Evolutionary conservation across 35 echinoderm and acorn worm species (phyloP).

Genomic region (Ophioderma brevispina): DNA sequence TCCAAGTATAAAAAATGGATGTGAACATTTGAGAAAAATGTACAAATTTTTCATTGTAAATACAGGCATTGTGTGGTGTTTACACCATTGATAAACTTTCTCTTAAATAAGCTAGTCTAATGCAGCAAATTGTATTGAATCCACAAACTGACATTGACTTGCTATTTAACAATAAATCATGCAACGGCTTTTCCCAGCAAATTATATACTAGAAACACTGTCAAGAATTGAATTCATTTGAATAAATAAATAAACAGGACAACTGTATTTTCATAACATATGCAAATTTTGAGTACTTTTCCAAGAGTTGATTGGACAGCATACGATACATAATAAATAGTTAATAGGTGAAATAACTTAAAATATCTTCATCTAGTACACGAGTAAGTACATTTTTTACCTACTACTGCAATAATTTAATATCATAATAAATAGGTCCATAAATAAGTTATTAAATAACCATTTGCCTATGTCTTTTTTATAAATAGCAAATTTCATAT

Average conservation of each 20-base stretch:
- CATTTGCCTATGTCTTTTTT: background rate
- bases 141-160: too few species aligned
- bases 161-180: background rate
- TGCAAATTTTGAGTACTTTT: background rate
- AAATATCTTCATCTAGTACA: background rate
- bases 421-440: conserved; percentile 4
- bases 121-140: background rate
- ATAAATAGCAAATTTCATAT: background rate
- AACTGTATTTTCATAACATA: background rate
- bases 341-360: background rate
- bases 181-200: background rate
- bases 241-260: background rate
- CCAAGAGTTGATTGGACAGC: conserved; percentile 7
- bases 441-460: conserved; percentile 11
- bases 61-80: background rate
- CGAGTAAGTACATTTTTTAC: background rate
- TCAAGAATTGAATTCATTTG: background rate
- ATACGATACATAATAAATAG: background rate
- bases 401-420: conserved; percentile 2
- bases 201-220: background rate
- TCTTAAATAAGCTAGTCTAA: background rate
- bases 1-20: background rate
- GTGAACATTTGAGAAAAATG: conserved; percentile 14
- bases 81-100: background rate
- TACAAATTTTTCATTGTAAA: conserved; percentile 6